phyloP scores from a whole-genome alignment of 2,797 vertebrate genomes.

The Argya squamiceps region DNA sequence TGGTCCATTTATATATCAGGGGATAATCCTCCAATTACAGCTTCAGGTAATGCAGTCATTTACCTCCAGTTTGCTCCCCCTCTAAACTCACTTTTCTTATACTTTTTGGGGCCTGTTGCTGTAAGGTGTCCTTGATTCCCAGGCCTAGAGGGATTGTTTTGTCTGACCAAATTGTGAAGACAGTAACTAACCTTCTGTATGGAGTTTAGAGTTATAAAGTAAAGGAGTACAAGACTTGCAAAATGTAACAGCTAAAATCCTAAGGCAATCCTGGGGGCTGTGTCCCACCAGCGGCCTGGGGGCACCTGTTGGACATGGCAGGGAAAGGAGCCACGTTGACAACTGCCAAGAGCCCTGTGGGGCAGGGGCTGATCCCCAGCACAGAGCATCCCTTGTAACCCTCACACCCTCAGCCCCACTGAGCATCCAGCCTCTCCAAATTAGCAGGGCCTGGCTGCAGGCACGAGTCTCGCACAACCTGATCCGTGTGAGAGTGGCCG shows the following conservation, averaged over 20 bases:
- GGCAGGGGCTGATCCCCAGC: background rate
- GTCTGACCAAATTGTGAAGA: background rate
- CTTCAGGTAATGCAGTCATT: background rate
- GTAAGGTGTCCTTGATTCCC: no score
- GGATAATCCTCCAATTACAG: background rate
- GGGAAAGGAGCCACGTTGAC: background rate
- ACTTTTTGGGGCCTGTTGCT: background rate
- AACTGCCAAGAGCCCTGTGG: background rate
- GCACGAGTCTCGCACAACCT: background rate
- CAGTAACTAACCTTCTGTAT: accelerated
- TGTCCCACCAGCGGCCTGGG: accelerated
- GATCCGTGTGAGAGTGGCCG: background rate
- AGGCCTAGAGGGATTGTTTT: background rate
- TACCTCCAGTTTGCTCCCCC: background rate
- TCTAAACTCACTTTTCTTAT: background rate
- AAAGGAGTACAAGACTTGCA: background rate
- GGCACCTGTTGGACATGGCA: background rate
- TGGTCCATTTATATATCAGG: no score
- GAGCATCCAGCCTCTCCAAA: background rate
- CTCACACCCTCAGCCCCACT: background rate
- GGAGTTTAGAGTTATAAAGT: background rate
- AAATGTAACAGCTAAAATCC: background rate
- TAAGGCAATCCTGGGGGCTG: background rate
- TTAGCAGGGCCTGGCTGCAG: background rate
- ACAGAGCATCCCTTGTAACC: background rate